Base-by-base conservation (phyloP, 2,888 invertebrate genomes). In the Erebia epiphron region DNA sequence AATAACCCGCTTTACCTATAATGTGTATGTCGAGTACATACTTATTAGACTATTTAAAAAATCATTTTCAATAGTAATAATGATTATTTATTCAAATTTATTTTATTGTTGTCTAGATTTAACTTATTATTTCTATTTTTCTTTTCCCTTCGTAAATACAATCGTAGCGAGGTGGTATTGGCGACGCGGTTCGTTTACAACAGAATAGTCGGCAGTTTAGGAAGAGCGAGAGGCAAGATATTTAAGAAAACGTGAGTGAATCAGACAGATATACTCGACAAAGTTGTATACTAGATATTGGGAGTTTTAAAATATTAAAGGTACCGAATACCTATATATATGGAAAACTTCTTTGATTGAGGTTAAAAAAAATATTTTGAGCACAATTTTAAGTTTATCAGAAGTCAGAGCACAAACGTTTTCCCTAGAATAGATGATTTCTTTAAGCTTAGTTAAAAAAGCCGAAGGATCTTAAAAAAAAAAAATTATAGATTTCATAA, bases 171-270 rank as follows among this genome's bases (percentile, higher is more conserved):
- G 82, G 82, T 83, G 83, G 81, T 80, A 82, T 71, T 83, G 83
- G 80, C 84, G 90, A 73, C 86, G 85, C 84, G 86, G 50, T 80
- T 84, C 73, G 89, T 89, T 67, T 92, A 89, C 86, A 83, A 80
- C 84, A 83, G 82, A 73, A 78, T 92, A 73, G 82, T 92, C 75
- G 89, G 92, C 75, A 90, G 87, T 81, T 79, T 92, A 75, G 89
- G 87, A 70, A 79, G 91, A 79, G 91, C 91, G 79, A 87, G 91
- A 80, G 91, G 92, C 75, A 85, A 81, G 79, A 92, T 92, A 84
- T 87, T 92, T 80, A 92, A 92, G 80, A 87, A 88, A 86, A 89
- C 86, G 92, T 92, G 92, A 92, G 92, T 92, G 81, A 83, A 26
- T 75, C 75, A 75, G 80, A 79, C 76, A 73, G 52, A 70, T 68